Evolutionary conservation across 2,888 invertebrate species (phyloP), one percentile per base, ranked within the genome.

Genomic region (Pilophorus perplexus): DNA sequence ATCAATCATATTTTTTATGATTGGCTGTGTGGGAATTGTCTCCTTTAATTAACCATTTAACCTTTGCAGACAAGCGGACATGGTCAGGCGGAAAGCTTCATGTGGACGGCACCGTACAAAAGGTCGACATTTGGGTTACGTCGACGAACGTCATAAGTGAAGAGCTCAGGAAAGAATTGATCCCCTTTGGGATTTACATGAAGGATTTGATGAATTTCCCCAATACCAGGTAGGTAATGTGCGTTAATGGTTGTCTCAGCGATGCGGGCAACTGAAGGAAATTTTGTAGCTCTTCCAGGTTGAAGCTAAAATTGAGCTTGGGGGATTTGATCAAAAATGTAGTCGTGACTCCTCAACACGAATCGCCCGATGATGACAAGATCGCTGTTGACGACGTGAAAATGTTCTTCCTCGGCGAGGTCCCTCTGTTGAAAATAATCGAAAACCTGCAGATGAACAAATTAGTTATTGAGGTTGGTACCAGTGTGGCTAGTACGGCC

Each of bases 401-500:
- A 38, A 14, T 50, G 38, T 50, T 64, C 25, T 64, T 64, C 14
- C 37, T 64, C 8, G 64, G 50, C 23, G 20, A n/a, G 1, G 22
- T 64, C 14, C 48, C 48, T 10, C n/a, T 48, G 33, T 14, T 48
- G 25, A 50, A 48, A 64, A 38, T 64, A 12, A 28, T 64, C 14
- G 48, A 64, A 37, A 38, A 33, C 14, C 20, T 64, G 10, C 64
- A 64, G 22, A 64, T 38, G 50, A 10, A 64, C n/a, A 64, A 64
- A 18, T 20, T 64, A 27, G 38, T 64, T 22, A n/a, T 64, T 40
- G 50, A 64, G 50, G 64, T 64, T 18, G 40, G 38, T 20, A 23
- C 27, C 18, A 57, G 18, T 52, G 14, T 18, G 3, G 18, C 10
- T 46, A 16, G 38, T 2, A 12, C 3, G n/a, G 3, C 38, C 3